phyloP scores from a whole-genome alignment of 2,888 invertebrate species.

The Orthonevra nobilis region DNA sequence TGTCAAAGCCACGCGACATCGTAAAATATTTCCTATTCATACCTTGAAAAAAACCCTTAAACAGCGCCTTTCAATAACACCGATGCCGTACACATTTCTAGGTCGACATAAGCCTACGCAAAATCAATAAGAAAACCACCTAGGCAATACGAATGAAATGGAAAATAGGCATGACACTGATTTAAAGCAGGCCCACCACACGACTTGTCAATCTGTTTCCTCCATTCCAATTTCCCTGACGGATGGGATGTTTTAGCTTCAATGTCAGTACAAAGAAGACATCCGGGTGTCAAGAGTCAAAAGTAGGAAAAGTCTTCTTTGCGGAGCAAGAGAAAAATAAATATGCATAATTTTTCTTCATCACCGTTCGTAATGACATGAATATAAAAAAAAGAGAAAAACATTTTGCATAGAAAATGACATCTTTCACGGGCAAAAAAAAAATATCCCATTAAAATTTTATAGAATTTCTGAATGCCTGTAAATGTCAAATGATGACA shows the following conservation, averaged over 20 bases:
- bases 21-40: no score
- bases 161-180: neutral
- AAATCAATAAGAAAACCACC: conserved; percentile 9
- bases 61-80: no score
- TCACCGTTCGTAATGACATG: conserved; percentile 13
- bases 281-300: no score
- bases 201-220: conserved; percentile 15
- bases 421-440: conserved; percentile 2
- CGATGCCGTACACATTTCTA: no score
- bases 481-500: conserved; percentile 22
- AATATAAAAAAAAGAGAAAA: conserved; percentile 10
- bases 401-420: conserved; percentile 17
- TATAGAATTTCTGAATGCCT: conserved; percentile 5
- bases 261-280: no score
- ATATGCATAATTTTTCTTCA: no score
- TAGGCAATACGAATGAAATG: neutral
- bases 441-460: neutral
- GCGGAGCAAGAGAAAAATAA: no score
- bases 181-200: conserved; percentile 7
- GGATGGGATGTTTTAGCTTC: neutral
- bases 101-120: neutral
- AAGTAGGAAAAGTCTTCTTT: no score
- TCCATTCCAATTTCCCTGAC: neutral
- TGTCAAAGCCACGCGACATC: no score
- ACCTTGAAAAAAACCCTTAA: no score